phyloP scores from a whole-genome alignment of 2,888 invertebrate species.

The Cataglyphis livida region DNA sequence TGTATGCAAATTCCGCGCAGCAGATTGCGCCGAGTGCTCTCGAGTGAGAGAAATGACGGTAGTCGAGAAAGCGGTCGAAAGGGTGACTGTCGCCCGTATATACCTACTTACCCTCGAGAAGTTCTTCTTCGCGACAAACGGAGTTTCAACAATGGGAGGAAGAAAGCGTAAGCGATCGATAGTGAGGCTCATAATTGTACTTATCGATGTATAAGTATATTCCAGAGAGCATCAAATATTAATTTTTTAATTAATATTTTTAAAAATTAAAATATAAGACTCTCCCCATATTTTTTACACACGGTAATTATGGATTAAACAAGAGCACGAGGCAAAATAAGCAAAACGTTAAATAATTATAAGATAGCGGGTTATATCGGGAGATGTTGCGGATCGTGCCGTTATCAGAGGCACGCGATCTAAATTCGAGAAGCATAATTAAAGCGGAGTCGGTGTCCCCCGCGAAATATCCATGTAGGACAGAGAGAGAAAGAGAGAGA shows the following conservation, averaged over 20 bases:
- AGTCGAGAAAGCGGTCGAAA: constrained; percentile 70
- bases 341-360: constrained; percentile 8
- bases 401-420: constrained; percentile 80
- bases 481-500: not conserved
- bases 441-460: constrained; percentile 78
- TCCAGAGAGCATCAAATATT: not conserved
- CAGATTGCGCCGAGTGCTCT: constrained; percentile 84
- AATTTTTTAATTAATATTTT: not conserved
- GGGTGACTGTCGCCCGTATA: constrained; percentile 68
- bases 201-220: not conserved
- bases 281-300: not conserved
- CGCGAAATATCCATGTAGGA: constrained; percentile 48
- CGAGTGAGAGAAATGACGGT: constrained; percentile 72
- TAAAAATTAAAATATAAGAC: not conserved
- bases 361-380: not conserved
- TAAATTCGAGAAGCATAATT: constrained; percentile 82
- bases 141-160: not conserved
- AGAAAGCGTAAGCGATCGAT: not conserved
- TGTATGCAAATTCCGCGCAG: constrained; percentile 84
- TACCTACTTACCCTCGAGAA: constrained; percentile 36
- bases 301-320: not conserved
- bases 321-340: not conserved
- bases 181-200: not conserved
- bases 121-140: constrained; percentile 39
- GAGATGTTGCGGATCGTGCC: constrained; percentile 67